Percentiles rank a stretch among this genome's conserved stretches.
Conservation (phyloP, 2,797 vertebrate species). For the Enoplosus armatus region DNA sequence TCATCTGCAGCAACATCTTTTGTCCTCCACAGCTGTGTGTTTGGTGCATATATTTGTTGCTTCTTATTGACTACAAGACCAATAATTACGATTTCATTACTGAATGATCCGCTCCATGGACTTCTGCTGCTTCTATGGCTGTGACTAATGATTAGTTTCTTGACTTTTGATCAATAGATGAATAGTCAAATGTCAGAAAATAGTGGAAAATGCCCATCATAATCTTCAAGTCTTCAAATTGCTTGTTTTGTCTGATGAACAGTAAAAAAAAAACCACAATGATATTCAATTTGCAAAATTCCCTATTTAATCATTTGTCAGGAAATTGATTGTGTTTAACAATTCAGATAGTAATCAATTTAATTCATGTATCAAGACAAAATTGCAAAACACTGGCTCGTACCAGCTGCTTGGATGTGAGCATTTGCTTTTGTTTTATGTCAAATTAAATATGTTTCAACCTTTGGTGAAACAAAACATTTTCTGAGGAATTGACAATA, state of each 20-base stretch:
- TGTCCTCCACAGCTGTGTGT: slow-evolving; percentile 42
- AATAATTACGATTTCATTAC: not conserved
- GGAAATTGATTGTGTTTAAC: too few relatives aligned
- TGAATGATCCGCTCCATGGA: not conserved
- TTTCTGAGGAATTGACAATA: not conserved
- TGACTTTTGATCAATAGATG: not conserved
- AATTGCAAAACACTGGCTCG: not conserved
- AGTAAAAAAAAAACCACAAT: too few relatives aligned
- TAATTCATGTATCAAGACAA: not conserved
- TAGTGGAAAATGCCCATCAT: not conserved
- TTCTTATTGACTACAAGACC: not conserved
- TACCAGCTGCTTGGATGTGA: not conserved
- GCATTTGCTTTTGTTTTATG: not conserved
- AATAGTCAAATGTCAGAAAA: not conserved
- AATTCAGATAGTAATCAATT: too few relatives aligned
- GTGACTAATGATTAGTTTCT: not conserved
- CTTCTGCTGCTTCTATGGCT: not conserved
- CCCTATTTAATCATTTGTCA: too few relatives aligned
- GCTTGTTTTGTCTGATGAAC: not conserved
- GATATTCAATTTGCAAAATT: too few relatives aligned
- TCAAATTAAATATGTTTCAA: not conserved
- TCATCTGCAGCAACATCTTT: slow-evolving; percentile 54
- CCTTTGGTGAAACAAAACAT: not conserved
- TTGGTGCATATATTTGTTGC: not conserved
- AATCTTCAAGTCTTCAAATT: not conserved